Evolutionary conservation across 2,113 vertebrate genomes (phyloP), one percentile per base, ranked within the genome.

Genomic region (Pollimyrus isidori): DNA sequence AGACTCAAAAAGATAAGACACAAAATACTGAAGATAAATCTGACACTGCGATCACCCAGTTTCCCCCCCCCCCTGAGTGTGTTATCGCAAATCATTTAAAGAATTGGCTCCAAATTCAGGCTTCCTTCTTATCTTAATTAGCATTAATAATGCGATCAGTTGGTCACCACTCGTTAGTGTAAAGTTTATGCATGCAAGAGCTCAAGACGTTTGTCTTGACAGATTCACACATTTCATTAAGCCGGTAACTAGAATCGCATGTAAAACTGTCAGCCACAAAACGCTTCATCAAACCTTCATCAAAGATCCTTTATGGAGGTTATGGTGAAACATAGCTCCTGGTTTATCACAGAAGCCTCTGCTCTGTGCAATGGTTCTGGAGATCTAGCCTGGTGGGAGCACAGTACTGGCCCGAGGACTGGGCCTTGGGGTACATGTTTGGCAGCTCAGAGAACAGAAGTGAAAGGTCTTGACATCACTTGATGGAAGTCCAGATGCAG

Each of bases 51-150:
- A 48, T 84, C 82, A 80, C 35, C 21, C 9, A 35, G 7, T 84
- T 84, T 84, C 13, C 1, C 42, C 21, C n/a, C 45, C 82, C 21
- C 39, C 82, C 26, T 48, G 39, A 84, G 42, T n/a, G 42, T 84
- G 45, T 48, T 48, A 84, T 84, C 82, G 9, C 82, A 84, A 48
- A 84, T 42, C 45, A 48, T 48, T 46, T 46, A 48, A 84, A 46
- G 73, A 80, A 80, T 80, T 80, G 35, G 73, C 73, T 80, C 35
- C 35, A 13, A 39, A 84, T 84, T 84, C 82, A 84, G 42, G 6
- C 45, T 84, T 21, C 45, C 7, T 84, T 84, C 82, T 84, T 84
- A 84, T 84, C 45, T 84, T 84, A 84, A 84, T 84, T 84, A 48
- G 42, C 82, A 48, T 84, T 84, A 84, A 84, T 84, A 84, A 84